Conservation (phyloP, 2,888 invertebrate species). For the Notodonta dromedarius region DNA sequence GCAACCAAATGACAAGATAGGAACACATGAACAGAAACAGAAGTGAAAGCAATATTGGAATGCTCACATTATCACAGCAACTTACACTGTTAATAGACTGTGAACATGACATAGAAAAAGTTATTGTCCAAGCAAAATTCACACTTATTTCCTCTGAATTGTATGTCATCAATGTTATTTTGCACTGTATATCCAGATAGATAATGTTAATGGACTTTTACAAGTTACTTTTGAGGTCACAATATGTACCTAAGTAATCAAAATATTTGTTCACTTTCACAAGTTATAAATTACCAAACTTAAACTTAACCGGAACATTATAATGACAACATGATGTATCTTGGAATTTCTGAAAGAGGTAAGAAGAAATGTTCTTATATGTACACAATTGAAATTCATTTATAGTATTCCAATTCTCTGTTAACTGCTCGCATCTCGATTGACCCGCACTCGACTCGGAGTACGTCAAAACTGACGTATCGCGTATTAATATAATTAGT, state of each 20-base stretch:
- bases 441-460: too few relatives aligned
- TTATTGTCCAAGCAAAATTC: conserved; percentile 33
- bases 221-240: background rate
- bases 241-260: background rate
- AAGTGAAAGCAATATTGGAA: conserved; percentile 72
- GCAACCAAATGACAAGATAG: conserved; percentile 12
- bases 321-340: too few relatives aligned
- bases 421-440: too few relatives aligned
- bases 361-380: too few relatives aligned
- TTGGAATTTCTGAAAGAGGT: too few relatives aligned
- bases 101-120: conserved; percentile 48
- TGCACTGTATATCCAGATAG: background rate
- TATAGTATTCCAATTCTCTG: too few relatives aligned
- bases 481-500: too few relatives aligned
- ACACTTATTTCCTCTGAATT: conserved; percentile 20
- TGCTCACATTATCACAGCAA: conserved; percentile 60
- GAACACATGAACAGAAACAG: conserved; percentile 46
- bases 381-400: too few relatives aligned
- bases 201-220: background rate
- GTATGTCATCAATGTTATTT: background rate
- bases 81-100: conserved; percentile 54
- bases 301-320: too few relatives aligned
- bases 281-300: too few relatives aligned
- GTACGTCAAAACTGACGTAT: too few relatives aligned
- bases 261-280: too few relatives aligned